A percentile compares a stretch with the other conserved stretches of the same genome.
Conservation (phyloP, 2,797 vertebrate species). For the Phyllotis vaccarum region DNA sequence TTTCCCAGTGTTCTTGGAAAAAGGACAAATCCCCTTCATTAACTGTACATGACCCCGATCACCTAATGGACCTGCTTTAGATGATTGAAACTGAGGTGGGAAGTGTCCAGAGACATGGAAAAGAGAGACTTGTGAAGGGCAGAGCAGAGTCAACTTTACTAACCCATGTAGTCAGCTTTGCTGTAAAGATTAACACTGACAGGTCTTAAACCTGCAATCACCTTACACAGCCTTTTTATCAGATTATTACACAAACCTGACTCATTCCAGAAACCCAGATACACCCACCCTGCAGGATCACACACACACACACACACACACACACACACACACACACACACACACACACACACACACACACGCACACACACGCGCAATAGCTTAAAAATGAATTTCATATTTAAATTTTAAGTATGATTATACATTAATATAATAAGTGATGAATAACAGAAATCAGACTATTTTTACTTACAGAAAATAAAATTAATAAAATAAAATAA, state of each 20-base stretch:
- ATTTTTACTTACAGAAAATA: not conserved
- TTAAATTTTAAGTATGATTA: not conserved
- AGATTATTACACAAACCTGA: not conserved
- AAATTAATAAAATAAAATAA: not conserved
- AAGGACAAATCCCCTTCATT: not conserved
- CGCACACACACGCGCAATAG: too few species aligned
- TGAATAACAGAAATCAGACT: not conserved
- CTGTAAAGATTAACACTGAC: not conserved
- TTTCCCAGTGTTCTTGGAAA: not conserved
- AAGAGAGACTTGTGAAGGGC: not conserved
- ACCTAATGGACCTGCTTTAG: not conserved
- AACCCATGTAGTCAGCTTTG: not conserved
- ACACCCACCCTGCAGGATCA: too few species aligned
- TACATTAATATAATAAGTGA: not conserved
- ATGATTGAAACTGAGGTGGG: not conserved
- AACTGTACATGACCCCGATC: not conserved
- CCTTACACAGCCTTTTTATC: not conserved
- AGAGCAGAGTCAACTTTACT: not conserved
- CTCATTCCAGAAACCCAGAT: not conserved
- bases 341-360: too few species aligned
- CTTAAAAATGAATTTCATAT: not conserved
- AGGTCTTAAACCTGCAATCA: not conserved
- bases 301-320: too few species aligned
- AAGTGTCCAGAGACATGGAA: not conserved
- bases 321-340: too few species aligned